A percentile compares a stretch with the other conserved stretches of the same genome.
Evolutionary conservation across 2,888 invertebrate genomes (phyloP).

Genomic region (Mamestra brassicae): DNA sequence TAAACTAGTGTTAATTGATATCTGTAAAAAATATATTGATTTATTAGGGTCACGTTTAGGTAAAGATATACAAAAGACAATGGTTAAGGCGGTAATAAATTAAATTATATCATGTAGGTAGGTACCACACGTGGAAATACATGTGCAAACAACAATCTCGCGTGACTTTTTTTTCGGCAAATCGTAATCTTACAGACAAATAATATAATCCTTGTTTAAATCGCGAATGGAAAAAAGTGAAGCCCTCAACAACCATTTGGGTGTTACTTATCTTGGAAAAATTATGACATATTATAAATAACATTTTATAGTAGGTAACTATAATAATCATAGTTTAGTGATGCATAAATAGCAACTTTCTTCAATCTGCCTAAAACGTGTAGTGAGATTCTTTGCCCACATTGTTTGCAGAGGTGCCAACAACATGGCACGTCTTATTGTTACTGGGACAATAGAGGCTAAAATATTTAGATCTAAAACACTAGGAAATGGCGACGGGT

Average conservation of each 20-base stretch:
- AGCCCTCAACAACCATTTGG: conserved; percentile 14
- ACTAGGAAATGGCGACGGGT: too few species aligned
- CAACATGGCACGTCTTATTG: too few species aligned
- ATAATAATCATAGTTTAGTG: background rate
- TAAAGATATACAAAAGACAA: background rate
- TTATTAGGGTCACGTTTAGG: background rate
- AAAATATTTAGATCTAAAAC: too few species aligned
- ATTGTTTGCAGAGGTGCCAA: too few species aligned
- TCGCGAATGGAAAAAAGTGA: conserved; percentile 38
- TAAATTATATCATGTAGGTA: background rate
- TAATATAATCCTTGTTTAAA: conserved; percentile 27
- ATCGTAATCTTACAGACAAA: conserved; percentile 33
- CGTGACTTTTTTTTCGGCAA: conserved; percentile 13
- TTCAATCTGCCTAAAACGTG: too few species aligned
- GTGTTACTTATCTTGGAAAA: conserved; percentile 29
- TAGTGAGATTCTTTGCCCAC: too few species aligned
- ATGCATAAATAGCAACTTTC: background rate
- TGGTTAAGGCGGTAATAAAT: background rate
- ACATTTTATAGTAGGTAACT: background rate
- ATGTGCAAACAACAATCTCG: conserved; percentile 16
- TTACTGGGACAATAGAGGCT: too few species aligned
- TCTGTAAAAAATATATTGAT: conserved; percentile 62
- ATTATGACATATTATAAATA: conserved; percentile 17
- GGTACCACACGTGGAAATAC: conserved; percentile 8
- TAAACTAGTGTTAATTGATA: conserved; percentile 48